Evolutionary conservation across 2,797 vertebrate genomes (phyloP).

Genomic region (Pangasius macronema): DNA sequence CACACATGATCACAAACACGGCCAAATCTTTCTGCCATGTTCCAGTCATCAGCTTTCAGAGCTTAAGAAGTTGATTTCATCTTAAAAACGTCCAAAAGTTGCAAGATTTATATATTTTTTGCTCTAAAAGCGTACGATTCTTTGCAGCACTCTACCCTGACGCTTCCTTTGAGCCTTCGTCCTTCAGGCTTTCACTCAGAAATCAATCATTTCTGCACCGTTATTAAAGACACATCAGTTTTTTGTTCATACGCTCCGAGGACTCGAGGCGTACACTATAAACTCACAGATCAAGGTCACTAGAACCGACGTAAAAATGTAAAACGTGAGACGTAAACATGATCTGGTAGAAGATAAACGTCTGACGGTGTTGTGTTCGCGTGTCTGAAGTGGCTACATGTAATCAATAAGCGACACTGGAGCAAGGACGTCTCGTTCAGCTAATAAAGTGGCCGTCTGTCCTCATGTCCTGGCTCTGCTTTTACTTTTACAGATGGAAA

Average conservation of each 20-base stretch:
- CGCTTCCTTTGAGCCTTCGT: neutral
- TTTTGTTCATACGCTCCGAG: neutral
- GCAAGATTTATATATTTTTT: neutral
- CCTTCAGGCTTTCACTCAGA: neutral
- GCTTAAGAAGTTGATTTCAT: neutral
- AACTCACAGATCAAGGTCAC: neutral
- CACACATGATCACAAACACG: neutral
- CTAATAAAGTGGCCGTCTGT: neutral
- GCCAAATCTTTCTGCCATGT: neutral
- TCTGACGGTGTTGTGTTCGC: neutral
- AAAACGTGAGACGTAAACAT: neutral
- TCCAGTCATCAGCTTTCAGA: neutral
- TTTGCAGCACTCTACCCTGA: neutral
- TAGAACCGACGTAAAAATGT: neutral
- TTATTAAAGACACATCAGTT: neutral
- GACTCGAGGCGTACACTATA: neutral
- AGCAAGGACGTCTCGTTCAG: neutral
- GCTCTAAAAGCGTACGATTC: neutral
- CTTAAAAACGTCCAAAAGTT: neutral
- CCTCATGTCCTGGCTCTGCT: neutral
- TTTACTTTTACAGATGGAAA: neutral
- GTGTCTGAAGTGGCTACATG: neutral
- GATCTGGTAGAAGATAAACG: neutral
- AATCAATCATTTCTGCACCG: neutral
- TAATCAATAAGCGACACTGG: neutral